Evolutionary conservation across 2,888 invertebrate genomes (phyloP).

Genomic region (Eupelmus urozonus): DNA sequence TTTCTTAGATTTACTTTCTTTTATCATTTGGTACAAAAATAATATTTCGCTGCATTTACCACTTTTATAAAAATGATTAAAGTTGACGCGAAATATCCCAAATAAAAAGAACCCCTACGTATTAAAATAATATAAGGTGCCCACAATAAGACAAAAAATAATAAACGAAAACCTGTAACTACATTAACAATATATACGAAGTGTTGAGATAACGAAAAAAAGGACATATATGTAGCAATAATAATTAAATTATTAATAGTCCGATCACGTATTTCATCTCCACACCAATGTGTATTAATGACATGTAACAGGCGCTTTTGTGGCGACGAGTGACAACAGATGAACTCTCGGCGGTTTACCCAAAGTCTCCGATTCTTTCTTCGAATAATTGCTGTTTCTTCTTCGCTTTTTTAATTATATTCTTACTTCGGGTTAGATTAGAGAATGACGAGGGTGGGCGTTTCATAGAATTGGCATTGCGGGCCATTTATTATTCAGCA

Average conservation of each 20-base stretch:
- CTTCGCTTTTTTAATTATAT: conserved; percentile 41
- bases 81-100: background rate
- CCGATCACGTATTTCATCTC: background rate
- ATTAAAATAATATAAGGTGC: conserved; percentile 20
- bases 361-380: conserved; percentile 48
- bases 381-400: conserved; percentile 42
- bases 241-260: conserved; percentile 12
- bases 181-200: conserved; percentile 4
- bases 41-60: conserved; percentile 4
- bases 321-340: conserved; percentile 60
- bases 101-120: too few species aligned
- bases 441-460: conserved; percentile 27
- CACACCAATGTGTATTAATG: too few species aligned
- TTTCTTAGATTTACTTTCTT: conserved; percentile 2
- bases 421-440: conserved; percentile 49
- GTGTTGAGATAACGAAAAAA: conserved; percentile 11
- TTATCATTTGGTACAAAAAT: conserved; percentile 34
- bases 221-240: conserved; percentile 18
- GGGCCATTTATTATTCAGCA: conserved; percentile 42
- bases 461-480: background rate
- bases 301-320: conserved; percentile 65
- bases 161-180: conserved; percentile 15
- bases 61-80: conserved; percentile 37
- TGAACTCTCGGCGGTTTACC: conserved; percentile 41
- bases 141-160: conserved; percentile 10